phyloP scores from a whole-genome alignment of 2,888 invertebrate genomes.

The Coelinius sp. region DNA sequence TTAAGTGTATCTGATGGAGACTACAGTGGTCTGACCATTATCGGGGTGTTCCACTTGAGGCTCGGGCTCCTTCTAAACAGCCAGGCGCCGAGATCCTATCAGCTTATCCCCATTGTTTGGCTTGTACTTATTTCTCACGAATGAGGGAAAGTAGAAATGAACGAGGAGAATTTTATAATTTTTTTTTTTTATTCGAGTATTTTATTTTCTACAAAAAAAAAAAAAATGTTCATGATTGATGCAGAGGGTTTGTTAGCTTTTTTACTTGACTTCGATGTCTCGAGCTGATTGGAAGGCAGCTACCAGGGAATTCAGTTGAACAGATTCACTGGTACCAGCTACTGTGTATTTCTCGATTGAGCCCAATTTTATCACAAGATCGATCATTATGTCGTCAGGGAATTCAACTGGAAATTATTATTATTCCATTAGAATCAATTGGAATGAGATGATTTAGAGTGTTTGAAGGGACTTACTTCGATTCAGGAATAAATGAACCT shows the following conservation, averaged over 20 bases:
- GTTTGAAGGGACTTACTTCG: slow-evolving; percentile 78
- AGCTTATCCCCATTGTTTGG: slow-evolving; percentile 4
- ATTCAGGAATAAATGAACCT: slow-evolving; percentile 89
- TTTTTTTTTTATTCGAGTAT: neutral
- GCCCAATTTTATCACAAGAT: slow-evolving; percentile 88
- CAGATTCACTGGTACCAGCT: slow-evolving; percentile 89
- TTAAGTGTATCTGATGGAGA: slow-evolving; percentile 25
- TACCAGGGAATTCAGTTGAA: slow-evolving; percentile 91
- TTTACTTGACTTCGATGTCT: slow-evolving; percentile 69
- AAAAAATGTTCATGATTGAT: neutral
- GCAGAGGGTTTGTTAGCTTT: neutral
- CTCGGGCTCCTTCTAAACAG: slow-evolving; percentile 43
- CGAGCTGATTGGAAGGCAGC: slow-evolving; percentile 88
- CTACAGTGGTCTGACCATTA: slow-evolving; percentile 41
- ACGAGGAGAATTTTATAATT: neutral
- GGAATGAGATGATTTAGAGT: neutral
- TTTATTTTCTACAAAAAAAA: neutral
- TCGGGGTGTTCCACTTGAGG: slow-evolving; percentile 48
- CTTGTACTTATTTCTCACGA: slow-evolving; percentile 7
- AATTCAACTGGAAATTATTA: slow-evolving; percentile 81
- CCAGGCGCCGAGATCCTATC: slow-evolving; percentile 31
- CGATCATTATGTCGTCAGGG: slow-evolving; percentile 83
- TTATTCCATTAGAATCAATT: neutral
- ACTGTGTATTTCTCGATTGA: slow-evolving; percentile 90
- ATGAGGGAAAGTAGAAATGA: slow-evolving; percentile 21